phyloP scores from a whole-genome alignment of 2,797 vertebrate species.

The Chiroxiphia lanceolata region DNA sequence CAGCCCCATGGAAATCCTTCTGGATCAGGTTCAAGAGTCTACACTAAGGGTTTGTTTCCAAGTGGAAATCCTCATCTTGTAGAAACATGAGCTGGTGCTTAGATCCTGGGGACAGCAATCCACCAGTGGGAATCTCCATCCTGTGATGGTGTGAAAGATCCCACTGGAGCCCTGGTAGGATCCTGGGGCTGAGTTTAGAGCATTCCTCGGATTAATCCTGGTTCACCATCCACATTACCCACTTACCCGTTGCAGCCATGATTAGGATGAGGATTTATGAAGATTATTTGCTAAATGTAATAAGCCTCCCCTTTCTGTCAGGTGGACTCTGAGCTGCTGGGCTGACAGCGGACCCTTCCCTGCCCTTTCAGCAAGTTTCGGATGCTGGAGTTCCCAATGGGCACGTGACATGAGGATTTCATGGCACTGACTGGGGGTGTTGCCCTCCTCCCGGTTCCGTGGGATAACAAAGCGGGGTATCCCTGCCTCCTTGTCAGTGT shows the following conservation, averaged over 20 bases:
- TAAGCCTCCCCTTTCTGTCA: background rate
- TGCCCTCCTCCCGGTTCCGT: background rate
- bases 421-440: background rate
- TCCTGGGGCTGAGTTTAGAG: background rate
- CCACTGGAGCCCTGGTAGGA: background rate
- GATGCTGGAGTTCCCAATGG: background rate
- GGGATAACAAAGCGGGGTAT: background rate
- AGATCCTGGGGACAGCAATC: background rate
- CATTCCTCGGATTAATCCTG: background rate
- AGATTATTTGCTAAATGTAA: background rate
- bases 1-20: background rate
- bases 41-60: background rate
- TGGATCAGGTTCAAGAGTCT: background rate
- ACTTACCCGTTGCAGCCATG: background rate
- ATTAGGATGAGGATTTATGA: background rate
- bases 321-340: background rate
- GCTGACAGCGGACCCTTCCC: background rate
- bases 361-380: background rate
- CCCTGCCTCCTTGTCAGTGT: background rate
- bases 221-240: background rate
- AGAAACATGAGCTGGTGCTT: background rate
- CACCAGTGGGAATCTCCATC: fast-evolving
- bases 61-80: background rate
- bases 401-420: background rate
- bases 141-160: background rate